Base-by-base conservation (phyloP, 2,888 invertebrate genomes). In the Neocrepidodera transversa region DNA sequence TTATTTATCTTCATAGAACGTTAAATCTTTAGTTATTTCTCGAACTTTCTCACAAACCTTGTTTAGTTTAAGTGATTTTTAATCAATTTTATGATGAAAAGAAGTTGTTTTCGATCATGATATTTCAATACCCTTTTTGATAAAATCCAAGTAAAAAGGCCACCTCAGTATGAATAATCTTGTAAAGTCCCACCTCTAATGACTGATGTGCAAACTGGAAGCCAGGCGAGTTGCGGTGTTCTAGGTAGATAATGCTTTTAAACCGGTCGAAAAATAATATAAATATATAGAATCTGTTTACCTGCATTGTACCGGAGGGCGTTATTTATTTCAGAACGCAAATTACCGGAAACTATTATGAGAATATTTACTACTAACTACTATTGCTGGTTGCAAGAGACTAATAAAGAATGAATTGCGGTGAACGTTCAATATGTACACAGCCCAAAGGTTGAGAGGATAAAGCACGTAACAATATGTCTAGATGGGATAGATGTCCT, bases 271-370 rank as follows among this genome's bases (percentile, higher is more conserved):
- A 56, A 56, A 42, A 32, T 26, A 43, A 43, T 26, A 5, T 43
- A 26, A 26, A 23, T 40, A 35, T 48, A 55, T 36, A 45, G 58
- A 48, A 42, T 58, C 51, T 58, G 58, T 52, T 58, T 58, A 58
- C 58, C 58, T 48, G 58, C 58, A 53, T 58, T 53, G 40, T 53
- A 53, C 58, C 53, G 47, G 30, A 40, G 53, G 52, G 48, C 47
- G 47, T 49, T 58, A 47, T 53, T 53, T 38, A 53, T 52, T 58
- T 52, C 42, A 35, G 28, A 38, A 53, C 32, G 52, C 52, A 58
- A 58, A 58, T 58, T 47, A 58, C 58, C 47, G 58, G 58, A 58
- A 58, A 58, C 52, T 53, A 51, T 53, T 58, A 50, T 26, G 30
- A 53, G 28, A 53, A 53, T 58, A 53, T 58, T 58, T 58, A 58